Base-by-base conservation (phyloP, 2,888 invertebrate genomes). In the Synergus japonicus region DNA sequence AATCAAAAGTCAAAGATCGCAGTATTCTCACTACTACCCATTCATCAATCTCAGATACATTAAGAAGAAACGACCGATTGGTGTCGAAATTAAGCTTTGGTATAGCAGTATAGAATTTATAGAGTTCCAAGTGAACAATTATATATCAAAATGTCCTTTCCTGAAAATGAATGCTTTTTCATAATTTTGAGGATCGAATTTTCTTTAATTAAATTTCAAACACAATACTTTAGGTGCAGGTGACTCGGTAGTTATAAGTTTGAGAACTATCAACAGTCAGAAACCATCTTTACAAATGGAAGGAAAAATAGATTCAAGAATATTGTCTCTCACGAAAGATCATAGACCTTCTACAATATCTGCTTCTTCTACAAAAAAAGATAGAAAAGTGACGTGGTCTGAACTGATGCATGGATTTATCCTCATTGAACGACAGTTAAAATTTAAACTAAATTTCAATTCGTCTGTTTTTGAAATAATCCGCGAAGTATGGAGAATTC, bases 391-490 rank as follows among this genome's bases (percentile, higher is more conserved):
- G 0, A 95, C 95, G 0, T 96, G 96, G 96, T 94, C 95, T 15
- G 96, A 96, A 87, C 92, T 96, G 76, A 95, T 96, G 67, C 95
- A 95, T 0, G 94, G 94, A 79, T 94, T 94, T 76, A 93, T 96
- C 76, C 93, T 96, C 84, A 94, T 95, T 77, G 96, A 97, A 86
- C 94, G 94, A 83, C 93, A 94, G 10, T 91, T 96, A 78, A 93
- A 94, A 83, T 96, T 96, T 88, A 91, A 93, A 66, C 92, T 96
- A 0, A 95, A 96, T 89, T 95, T 97, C 85, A 93, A 95, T 82
- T 92, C 91, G 44, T 93, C 94, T 4, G 93, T 97, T 44, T 96
- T 96, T 86, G 94, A 95, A 79, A 92, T 95, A 0, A 94, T 96
- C 85, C 94, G 94, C 37, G 96, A 97, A 87, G 91, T 91, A 83